A percentile compares a stretch with the other conserved stretches of the same genome.
Evolutionary conservation across 2,888 invertebrate species (phyloP).

Genomic region (Ceramica pisi): DNA sequence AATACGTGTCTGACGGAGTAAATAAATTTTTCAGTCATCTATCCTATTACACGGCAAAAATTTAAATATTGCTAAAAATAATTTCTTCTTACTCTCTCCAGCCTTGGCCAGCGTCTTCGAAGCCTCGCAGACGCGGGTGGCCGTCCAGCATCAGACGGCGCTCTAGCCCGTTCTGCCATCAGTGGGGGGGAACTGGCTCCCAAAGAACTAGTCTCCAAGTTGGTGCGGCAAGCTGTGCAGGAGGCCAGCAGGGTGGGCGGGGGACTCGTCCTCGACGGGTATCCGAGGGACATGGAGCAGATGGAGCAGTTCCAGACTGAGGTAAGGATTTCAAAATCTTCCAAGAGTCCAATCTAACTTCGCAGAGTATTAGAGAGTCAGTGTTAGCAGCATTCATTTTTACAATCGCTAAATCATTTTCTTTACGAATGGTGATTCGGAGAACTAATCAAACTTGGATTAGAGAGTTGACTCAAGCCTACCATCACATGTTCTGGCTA

Average conservation of each 20-base stretch:
- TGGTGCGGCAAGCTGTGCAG: conserved; percentile 93
- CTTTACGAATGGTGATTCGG: too few species aligned
- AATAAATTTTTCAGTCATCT: too few species aligned
- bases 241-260: conserved; percentile 91
- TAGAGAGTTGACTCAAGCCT: too few species aligned
- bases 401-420: too few species aligned
- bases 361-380: too few species aligned
- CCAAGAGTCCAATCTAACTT: too few species aligned
- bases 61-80: too few species aligned
- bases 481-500: too few species aligned
- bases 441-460: too few species aligned
- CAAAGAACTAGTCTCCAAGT: conserved; percentile 94
- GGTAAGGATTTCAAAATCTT: conserved; percentile 86
- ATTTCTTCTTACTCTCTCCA: conserved; percentile 68
- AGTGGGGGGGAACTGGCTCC: conserved; percentile 95
- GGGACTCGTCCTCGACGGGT: conserved; percentile 98
- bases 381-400: too few species aligned
- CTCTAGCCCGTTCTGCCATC: conserved; percentile 93
- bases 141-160: conserved; percentile 92
- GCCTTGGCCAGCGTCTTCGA: conserved; percentile 95
- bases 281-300: conserved; percentile 97
- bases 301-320: conserved; percentile 96
- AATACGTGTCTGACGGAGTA: too few species aligned
- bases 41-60: too few species aligned
- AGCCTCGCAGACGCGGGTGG: conserved; percentile 93